phyloP scores from a whole-genome alignment of 2,797 vertebrate species.

The Malacoctenus gilli region DNA sequence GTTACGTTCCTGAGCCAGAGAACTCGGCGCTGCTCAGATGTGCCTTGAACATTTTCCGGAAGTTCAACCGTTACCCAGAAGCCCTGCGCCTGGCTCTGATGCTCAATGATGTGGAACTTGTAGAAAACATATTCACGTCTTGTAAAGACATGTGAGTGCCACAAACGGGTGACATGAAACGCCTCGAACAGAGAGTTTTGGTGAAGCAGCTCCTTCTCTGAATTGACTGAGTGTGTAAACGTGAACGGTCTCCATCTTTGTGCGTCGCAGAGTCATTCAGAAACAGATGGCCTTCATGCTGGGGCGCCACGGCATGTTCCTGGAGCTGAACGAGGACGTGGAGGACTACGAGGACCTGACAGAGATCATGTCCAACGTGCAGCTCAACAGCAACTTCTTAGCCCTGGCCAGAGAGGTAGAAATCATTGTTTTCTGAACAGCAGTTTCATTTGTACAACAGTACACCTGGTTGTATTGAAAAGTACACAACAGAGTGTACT shows the following conservation, averaged over 20 bases:
- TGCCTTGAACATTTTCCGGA: conserved; percentile 94
- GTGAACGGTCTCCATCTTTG: background rate
- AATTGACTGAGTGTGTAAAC: background rate
- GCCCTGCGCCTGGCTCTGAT: conserved; percentile 96
- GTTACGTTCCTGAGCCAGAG: conserved; percentile 96
- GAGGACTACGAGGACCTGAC: conserved; percentile 98
- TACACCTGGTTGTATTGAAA: no score
- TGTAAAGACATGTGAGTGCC: conserved; percentile 96
- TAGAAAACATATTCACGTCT: conserved; percentile 98
- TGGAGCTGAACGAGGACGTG: conserved; percentile 97
- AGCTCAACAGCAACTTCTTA: conserved; percentile 98
- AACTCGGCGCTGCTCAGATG: conserved; percentile 94
- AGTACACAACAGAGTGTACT: no score
- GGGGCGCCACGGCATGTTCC: conserved; percentile 95
- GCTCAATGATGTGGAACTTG: conserved; percentile 96
- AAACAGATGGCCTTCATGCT: conserved; percentile 99
- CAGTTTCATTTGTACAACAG: no score
- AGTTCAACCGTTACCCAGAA: conserved; percentile 95
- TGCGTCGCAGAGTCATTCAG: conserved; percentile 88
- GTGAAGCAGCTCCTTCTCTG: no score
- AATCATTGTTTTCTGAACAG: no score
- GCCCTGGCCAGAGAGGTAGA: conserved; percentile 95
- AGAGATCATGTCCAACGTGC: conserved; percentile 99
- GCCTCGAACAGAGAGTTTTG: no score
- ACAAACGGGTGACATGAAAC: background rate